Evolutionary conservation across 64 coral and sea anemone species (phyloP).

Genomic region (Stichodactyla mertensii): DNA sequence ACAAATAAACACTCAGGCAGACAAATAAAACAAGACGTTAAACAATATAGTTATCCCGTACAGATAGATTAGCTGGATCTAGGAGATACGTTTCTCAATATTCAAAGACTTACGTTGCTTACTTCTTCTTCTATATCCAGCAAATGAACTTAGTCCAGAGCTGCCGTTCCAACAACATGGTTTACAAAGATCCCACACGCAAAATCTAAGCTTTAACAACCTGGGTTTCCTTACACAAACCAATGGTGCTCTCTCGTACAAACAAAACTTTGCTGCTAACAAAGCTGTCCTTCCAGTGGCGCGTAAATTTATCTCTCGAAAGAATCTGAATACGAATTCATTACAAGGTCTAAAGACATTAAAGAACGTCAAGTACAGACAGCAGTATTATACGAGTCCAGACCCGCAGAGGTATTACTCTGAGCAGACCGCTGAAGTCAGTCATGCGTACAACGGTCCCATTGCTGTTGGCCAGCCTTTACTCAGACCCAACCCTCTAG

Average conservation of each 20-base stretch:
- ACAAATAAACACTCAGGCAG: too few species aligned
- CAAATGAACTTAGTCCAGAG: not conserved
- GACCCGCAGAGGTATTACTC: slow-evolving; percentile 19
- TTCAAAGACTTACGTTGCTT: not conserved
- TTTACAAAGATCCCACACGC: not conserved
- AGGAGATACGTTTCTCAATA: too few species aligned
- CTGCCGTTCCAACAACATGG: not conserved
- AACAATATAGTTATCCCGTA: too few species aligned
- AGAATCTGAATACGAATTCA: not conserved
- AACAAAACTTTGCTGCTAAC: not conserved
- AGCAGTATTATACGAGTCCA: not conserved
- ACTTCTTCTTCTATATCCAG: not conserved
- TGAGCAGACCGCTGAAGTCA: not conserved
- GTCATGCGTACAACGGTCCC: not conserved
- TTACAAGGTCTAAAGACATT: not conserved
- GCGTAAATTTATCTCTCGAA: not conserved
- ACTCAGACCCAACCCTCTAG: not conserved
- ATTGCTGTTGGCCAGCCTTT: not conserved
- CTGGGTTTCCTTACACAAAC: not conserved
- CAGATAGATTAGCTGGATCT: too few species aligned
- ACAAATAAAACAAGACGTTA: too few species aligned
- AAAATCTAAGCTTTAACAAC: slow-evolving; percentile 3
- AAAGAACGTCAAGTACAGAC: not conserved
- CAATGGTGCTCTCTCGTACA: not conserved
- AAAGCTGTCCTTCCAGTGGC: not conserved